Evolutionary conservation across 2,113 vertebrate species (phyloP).

Genomic region (Romanogobio albipinnatus): DNA sequence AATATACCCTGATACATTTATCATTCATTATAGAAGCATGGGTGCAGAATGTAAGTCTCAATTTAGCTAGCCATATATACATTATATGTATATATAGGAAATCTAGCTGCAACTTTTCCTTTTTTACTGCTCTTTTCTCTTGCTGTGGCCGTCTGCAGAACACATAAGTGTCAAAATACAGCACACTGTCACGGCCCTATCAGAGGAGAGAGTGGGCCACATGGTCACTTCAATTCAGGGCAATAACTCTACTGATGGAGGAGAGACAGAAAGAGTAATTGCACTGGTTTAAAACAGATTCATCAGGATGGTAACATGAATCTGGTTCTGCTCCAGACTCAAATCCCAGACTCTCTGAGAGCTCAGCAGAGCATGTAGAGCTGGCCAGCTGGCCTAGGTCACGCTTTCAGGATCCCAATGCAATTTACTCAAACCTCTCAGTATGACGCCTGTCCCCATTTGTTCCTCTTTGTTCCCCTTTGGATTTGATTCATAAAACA

Average conservation of each 20-base stretch:
- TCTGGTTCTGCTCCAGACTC: constrained; percentile 6
- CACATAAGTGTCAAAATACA: constrained; percentile 23
- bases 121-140: neutral
- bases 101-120: too few species aligned
- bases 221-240: neutral
- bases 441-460: neutral
- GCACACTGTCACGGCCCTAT: neutral
- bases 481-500: neutral
- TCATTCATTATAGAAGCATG: too few species aligned
- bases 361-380: constrained; percentile 21
- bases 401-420: neutral
- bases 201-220: neutral
- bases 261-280: neutral
- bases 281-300: neutral
- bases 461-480: too few species aligned
- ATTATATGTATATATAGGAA: too few species aligned
- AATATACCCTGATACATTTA: too few species aligned
- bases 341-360: neutral
- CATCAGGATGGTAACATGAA: neutral
- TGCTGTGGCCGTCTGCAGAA: neutral
- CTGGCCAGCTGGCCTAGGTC: neutral
- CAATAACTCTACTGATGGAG: neutral
- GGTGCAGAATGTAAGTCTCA: too few species aligned
- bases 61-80: too few species aligned
- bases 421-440: constrained; percentile 21